Evolutionary conservation across 2,113 vertebrate genomes (phyloP), one percentile per base, ranked within the genome.

Genomic region (Mastomys coucha): DNA sequence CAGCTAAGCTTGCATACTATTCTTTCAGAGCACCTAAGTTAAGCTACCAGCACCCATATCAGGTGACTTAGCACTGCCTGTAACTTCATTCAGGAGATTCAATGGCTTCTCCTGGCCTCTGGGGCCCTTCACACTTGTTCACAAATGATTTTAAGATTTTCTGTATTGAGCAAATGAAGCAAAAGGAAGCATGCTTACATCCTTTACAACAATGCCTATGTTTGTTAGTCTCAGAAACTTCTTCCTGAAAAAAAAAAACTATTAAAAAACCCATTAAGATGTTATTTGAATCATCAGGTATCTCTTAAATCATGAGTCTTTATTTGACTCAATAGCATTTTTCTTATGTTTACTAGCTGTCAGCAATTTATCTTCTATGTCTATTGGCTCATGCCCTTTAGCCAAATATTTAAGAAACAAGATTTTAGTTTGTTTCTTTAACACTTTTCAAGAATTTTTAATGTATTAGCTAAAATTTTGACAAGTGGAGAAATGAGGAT

Each of bases 371-470:
- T 88, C 73, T 92, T 69, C 63, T 93, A 80, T 94, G 45, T 91
- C 16, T 86, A 80, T 76, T 81, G 91, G 28, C 84, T 94, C 16
- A 58, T 78, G 12, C 42, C n/a, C 22, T 89, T 78, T 31, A 3
- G 42, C n/a, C n/a, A 65, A 70, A 94, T 78, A 75, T 91, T 95
- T 76, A 20, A 89, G 22, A 93, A n/a, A 45, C 49, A 39, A 17
- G 10, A 7, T 88, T 97, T 91, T 22, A 75, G 22, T 94, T 87
- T 94, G 24, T 94, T 95, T 96, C 89, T 49, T 87, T 84, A 89
- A 91, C 53, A 91, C 5, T 86, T 93, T 60, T 20, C 33, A 89
- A 88, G 16, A 89, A 11, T 89, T 90, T 80, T 88, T n/a, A 93
- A 89, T 87, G 26, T 76, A 76, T 88, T 92, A 91, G 87, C 45